Conservation (phyloP, 1,140 invertebrate species). For the Melipona quadrifasciata region DNA sequence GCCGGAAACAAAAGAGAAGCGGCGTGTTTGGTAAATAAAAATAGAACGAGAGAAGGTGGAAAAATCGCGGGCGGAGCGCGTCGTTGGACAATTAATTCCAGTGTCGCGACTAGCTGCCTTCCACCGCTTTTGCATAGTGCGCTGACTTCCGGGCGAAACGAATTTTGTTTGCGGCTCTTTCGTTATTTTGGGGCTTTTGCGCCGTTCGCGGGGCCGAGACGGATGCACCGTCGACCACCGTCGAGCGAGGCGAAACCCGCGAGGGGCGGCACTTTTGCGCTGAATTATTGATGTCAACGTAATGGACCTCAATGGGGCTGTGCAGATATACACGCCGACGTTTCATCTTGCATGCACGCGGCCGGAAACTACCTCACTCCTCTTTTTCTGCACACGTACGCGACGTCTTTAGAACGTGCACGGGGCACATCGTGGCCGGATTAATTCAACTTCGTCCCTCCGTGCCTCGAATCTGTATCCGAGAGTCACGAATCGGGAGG, state of each 20-base stretch:
- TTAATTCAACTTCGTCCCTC: conserved; percentile 23
- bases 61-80: conserved; percentile 34
- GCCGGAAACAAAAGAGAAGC: conserved; percentile 1
- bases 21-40: conserved; percentile 33
- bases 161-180: conserved; percentile 57
- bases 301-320: conserved; percentile 63
- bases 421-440: neutral
- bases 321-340: conserved; percentile 13
- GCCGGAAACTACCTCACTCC: conserved; percentile 20
- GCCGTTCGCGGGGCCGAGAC: neutral
- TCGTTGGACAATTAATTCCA: conserved; percentile 57
- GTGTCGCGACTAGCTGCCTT: conserved; percentile 25
- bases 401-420: conserved; percentile 2
- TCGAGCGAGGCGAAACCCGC: conserved; percentile 48
- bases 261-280: conserved; percentile 58
- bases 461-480: neutral
- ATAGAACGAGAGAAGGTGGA: neutral
- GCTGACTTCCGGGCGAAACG: conserved; percentile 49
- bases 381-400: conserved; percentile 27
- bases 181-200: conserved; percentile 60
- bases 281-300: conserved; percentile 71
- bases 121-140: neutral
- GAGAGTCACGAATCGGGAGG: neutral
- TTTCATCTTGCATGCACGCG: conserved; percentile 52
- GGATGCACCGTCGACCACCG: conserved; percentile 10